Evolutionary conservation across 2,797 vertebrate species (phyloP).

Genomic region (Forpus xanthops): DNA sequence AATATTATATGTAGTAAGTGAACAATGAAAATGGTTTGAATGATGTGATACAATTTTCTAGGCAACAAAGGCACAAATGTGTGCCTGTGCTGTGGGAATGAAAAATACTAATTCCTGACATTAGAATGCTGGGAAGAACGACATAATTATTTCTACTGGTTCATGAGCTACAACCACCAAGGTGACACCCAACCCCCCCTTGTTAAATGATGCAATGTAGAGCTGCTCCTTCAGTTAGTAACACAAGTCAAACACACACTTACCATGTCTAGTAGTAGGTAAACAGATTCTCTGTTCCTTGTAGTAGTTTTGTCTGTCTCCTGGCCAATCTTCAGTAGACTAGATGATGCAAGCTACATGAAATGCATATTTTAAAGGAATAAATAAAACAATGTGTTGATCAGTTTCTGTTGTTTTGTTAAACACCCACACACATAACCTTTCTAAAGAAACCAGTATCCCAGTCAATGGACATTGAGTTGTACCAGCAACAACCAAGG

Average conservation of each 20-base stretch:
- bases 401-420: background rate
- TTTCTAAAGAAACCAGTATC: background rate
- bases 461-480: background rate
- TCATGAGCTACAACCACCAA: background rate
- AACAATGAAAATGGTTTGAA: background rate
- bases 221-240: background rate
- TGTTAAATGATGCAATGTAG: background rate
- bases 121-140: background rate
- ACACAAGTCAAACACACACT: conserved; percentile 40
- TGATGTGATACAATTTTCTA: background rate
- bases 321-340: conserved; percentile 96
- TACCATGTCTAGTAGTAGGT: conserved; percentile 98
- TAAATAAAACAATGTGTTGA: background rate
- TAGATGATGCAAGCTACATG: conserved; percentile 92
- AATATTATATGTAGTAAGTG: background rate
- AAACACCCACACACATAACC: background rate
- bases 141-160: background rate
- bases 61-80: background rate
- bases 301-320: conserved; percentile 98
- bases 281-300: conserved; percentile 96
- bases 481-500: background rate
- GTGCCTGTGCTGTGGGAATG: background rate
- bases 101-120: background rate
- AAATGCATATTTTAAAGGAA: conserved; percentile 11
- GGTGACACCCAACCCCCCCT: background rate